Base-by-base conservation (phyloP, 2,113 vertebrate species). In the Tupaia chinensis region DNA sequence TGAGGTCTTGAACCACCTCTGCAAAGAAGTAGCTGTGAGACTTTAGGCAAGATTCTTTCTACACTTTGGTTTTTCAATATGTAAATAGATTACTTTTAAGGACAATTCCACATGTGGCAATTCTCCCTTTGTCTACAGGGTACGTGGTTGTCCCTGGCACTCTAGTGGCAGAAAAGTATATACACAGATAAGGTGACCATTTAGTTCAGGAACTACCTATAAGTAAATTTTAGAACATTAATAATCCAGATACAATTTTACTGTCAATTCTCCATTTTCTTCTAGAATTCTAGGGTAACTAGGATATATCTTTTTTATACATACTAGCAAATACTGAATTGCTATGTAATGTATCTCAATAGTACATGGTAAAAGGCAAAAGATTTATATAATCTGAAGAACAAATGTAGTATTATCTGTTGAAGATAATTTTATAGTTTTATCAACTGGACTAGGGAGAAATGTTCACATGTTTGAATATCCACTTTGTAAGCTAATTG, bases 201-300 rank as follows among this genome's bases (percentile, higher is more conserved):
- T 87, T 87, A 29, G n/a, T 73, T 88, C 8, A 25, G 25, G 78
- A 12, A 77, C 13, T 81, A 3, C 3, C 7, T 87, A 0, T 32
- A 93, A 77, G 56, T 66, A 81, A 10, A 93, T 82, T 82, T 93
- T 69, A 86, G 27, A 61, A 82, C 95, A 79, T 14, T 54, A 79
- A 70, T 54, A 96, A 60, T 86, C 2, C 17, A 89, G 9, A 73
- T 73, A 63, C 32, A 3, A 10, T 92, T 95, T 89, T 72, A 54
- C 20, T 93, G 17, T 69, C 53, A 83, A 84, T 32, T 22, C 15
- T 68, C 34, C 15, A 27, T 84, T 95, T 95, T 27, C 19, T 63
- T 91, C 34, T 73, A 76, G 22, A 83, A 87, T 87, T 89, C 29
- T 70, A 77, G 17, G 77, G 4, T 83, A 77, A 80, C 20, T 66